These are phyloP conservation scores for Plagiodera versicolora DNA, from an alignment of 2,888 invertebrate genomes.

Conservation along the genomic window DNA sequence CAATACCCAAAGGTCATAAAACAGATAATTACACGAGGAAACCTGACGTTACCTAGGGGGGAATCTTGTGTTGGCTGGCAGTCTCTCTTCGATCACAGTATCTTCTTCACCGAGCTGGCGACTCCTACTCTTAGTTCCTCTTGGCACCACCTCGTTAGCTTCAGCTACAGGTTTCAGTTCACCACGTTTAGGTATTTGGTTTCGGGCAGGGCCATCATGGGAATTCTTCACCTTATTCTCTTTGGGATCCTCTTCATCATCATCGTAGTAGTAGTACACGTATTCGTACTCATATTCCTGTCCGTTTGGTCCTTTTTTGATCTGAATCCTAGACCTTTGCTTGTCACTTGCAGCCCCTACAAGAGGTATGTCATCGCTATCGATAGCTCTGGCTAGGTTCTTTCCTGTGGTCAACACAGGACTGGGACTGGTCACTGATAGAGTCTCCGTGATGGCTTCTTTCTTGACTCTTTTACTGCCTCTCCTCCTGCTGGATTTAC, in stretches of 20 bases:
- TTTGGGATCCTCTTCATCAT: constrained; percentile 64
- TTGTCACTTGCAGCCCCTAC: constrained; percentile 68
- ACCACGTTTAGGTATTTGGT: constrained; percentile 50
- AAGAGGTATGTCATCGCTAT: constrained; percentile 41
- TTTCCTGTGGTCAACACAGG: constrained; percentile 60
- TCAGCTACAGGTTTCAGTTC: constrained; percentile 57
- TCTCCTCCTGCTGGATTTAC: constrained; percentile 25
- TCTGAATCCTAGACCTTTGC: constrained; percentile 72
- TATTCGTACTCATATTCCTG: constrained; percentile 92
- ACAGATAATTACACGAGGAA: neutral
- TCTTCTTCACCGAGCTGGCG: constrained; percentile 56
- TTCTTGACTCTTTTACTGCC: constrained; percentile 41
- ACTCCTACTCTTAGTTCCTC: constrained; percentile 42
- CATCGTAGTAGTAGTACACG: constrained; percentile 88
- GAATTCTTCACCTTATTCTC: constrained; percentile 55
- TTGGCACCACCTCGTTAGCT: constrained; percentile 69
- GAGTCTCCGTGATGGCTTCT: constrained; percentile 42
- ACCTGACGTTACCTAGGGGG: constrained; percentile 27
- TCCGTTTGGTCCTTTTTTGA: constrained; percentile 86
- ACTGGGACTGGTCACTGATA: constrained; percentile 59
- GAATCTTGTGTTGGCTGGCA: constrained; percentile 81
- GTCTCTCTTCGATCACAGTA: constrained; percentile 61
- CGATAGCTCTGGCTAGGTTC: constrained; percentile 37
- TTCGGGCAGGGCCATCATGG: constrained; percentile 64
- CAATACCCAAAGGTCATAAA: neutral